Conservation (phyloP, 2,797 vertebrate species). For the Decapterus maruadsi region DNA sequence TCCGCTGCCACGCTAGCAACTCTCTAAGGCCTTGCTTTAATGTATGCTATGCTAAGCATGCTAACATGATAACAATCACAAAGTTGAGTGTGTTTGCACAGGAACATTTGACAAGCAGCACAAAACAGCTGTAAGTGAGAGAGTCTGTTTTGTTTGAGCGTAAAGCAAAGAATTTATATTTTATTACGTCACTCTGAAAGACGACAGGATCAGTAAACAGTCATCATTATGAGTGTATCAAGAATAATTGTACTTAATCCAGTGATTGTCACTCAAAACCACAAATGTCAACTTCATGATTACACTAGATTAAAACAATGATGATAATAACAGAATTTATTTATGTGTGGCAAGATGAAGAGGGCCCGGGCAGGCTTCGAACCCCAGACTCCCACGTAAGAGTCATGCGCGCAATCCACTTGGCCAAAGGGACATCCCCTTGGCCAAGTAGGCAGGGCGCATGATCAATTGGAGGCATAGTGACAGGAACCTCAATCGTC, state of each 20-base stretch:
- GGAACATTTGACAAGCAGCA: not conserved
- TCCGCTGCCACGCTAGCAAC: not conserved
- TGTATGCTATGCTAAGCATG: not conserved
- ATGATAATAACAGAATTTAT: too few species aligned
- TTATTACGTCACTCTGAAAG: not conserved
- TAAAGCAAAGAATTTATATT: not conserved
- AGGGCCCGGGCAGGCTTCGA: too few species aligned
- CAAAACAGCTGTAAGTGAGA: not conserved
- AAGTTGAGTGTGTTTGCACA: not conserved
- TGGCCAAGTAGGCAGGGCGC: too few species aligned
- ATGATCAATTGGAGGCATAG: too few species aligned
- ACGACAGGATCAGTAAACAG: not conserved
- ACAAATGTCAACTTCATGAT: not conserved
- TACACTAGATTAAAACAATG: not conserved
- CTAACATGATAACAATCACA: not conserved
- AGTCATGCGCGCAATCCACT: too few species aligned
- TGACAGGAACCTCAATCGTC: too few species aligned
- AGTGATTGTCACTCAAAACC: not conserved
- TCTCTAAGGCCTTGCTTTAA: not conserved
- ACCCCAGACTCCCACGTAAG: too few species aligned
- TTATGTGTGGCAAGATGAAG: too few species aligned
- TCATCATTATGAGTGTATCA: not conserved
- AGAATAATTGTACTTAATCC: not conserved
- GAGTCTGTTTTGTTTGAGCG: not conserved
- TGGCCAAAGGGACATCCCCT: too few species aligned